These are phyloP conservation scores for Tetramorium alpestre DNA, from an alignment of 1,140 invertebrate genomes.

Conservation along the genomic window DNA sequence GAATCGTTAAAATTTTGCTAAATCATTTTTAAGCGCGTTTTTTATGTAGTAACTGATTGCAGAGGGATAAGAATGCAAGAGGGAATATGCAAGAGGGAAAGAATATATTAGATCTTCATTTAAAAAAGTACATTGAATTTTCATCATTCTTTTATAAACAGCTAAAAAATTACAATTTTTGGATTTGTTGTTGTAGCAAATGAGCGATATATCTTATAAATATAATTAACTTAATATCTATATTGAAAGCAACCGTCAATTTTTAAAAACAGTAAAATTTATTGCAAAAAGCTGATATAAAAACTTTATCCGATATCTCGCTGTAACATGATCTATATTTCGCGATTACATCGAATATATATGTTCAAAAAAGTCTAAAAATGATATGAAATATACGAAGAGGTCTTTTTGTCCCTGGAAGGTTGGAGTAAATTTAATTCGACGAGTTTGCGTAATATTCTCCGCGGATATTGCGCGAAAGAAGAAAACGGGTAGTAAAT, in stretches of 20 bases:
- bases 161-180: too few relatives aligned
- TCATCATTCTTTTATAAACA: too few relatives aligned
- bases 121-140: too few relatives aligned
- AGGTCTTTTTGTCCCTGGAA: background rate
- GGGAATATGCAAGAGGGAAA: too few relatives aligned
- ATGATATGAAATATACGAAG: background rate
- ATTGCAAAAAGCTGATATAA: background rate
- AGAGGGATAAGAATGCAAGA: too few relatives aligned
- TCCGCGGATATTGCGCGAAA: background rate
- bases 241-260: background rate
- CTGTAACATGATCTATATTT: background rate
- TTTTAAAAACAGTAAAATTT: background rate
- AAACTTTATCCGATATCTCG: background rate
- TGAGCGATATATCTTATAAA: background rate
- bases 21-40: too few relatives aligned
- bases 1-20: too few relatives aligned
- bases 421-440: background rate
- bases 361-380: background rate
- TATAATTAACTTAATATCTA: background rate
- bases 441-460: background rate
- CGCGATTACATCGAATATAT: background rate
- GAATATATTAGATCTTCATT: too few relatives aligned
- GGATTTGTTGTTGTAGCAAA: too few relatives aligned
- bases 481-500: conserved; percentile 6
- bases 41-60: too few relatives aligned